Evolutionary conservation across 2,797 vertebrate genomes (phyloP), one percentile per base, ranked within the genome.

Genomic region (Babyrousa celebensis): DNA sequence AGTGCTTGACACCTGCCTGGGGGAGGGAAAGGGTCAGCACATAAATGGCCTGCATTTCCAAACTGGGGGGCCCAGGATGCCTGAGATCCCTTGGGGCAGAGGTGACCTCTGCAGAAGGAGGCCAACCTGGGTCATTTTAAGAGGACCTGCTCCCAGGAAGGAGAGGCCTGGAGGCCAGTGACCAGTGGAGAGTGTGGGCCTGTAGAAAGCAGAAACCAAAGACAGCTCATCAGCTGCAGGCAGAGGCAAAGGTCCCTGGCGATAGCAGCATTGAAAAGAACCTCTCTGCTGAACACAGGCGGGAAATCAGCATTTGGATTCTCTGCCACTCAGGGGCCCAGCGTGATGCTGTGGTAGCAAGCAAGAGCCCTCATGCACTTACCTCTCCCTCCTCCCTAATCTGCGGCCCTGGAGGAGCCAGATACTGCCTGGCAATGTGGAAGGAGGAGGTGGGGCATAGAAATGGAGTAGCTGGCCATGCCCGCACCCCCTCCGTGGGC

Each of bases 401-500:
- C 67, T 48, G 29, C 58, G n/a, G 16, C 58, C n/a, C 48, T 2
- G 10, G 15, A 67, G 32, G 48, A 54, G 23, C 29, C 72, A 63
- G 17, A 2, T 5, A 6, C 63, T 36, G 16, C 36, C 40, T 9
- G 5, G 29, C 12, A 48, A 32, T 0, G 0, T 6, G 23, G 40
- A 48, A 72, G 2, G n/a, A 94, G n/a, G 23, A 11, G 3, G n/a
- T 6, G 82, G n/a, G 25, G 21, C 12, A 1, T 40, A n/a, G 54
- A 75, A 11, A 40, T 9, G 52, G 14, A 58, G 29, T 5, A 14
- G 25, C 6, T 63, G 74, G 15, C 17, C 58, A 32, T 0, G 0
- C 27, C 15, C 12, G 8, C 11, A 0, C 23, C 2, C 18, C 1
- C 0, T 0, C 2, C 5, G 10, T 12, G 10, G 18, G 43, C 17